Conservation (phyloP, 2,888 invertebrate genomes). For the Epistrophe eligans region DNA sequence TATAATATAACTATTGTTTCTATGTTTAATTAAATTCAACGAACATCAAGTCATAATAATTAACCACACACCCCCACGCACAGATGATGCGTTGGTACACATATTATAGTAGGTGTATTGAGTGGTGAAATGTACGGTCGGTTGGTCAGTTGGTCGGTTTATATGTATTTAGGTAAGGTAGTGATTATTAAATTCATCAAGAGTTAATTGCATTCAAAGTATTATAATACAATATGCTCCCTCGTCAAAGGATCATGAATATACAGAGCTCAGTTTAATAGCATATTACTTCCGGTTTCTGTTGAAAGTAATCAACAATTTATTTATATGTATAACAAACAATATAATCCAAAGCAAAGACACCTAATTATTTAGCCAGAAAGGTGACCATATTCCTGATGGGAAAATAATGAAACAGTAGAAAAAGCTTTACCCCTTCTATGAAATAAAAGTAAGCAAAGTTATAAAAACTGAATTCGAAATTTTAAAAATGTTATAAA, state of each 20-base stretch:
- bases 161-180: neutral
- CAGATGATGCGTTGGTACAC: neutral
- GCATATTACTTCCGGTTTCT: slow-evolving; percentile 20
- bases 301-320: slow-evolving; percentile 15
- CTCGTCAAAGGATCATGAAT: slow-evolving; percentile 18
- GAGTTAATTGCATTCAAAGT: slow-evolving; percentile 27
- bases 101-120: too few relatives aligned
- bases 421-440: too few relatives aligned
- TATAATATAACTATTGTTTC: neutral
- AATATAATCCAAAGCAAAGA: neutral
- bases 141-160: neutral
- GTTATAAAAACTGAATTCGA: too few relatives aligned
- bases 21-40: slow-evolving; percentile 7
- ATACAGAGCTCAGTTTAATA: neutral
- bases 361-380: neutral
- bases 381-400: neutral
- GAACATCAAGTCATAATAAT: neutral
- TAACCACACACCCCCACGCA: neutral
- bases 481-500: too few relatives aligned
- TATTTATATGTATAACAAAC: neutral
- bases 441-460: too few relatives aligned
- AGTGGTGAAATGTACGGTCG: neutral
- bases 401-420: too few relatives aligned
- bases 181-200: slow-evolving; percentile 16
- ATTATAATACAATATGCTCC: neutral